A percentile compares a stretch with the other conserved stretches of the same genome.
phyloP scores from a whole-genome alignment of 2,113 vertebrate species.

The Jacana jacana region DNA sequence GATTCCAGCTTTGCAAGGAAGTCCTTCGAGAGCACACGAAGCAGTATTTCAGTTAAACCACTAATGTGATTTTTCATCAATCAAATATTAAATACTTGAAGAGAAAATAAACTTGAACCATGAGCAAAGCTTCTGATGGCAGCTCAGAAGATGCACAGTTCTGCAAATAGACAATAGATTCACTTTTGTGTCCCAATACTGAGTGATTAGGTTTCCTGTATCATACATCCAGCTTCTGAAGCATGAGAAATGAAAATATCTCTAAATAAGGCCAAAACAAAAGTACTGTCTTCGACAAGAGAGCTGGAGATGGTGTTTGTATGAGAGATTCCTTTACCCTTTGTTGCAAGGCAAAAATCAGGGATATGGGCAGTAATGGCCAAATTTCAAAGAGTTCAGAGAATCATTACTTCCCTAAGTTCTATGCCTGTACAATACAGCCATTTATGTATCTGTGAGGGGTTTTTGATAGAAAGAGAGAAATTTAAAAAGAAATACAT shows the following conservation, averaged over 20 bases:
- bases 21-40: background rate
- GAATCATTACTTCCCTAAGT: background rate
- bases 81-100: conserved; percentile 32
- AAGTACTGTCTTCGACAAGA: background rate
- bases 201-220: background rate
- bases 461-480: background rate
- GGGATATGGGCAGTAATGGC: background rate
- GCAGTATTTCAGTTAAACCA: conserved; percentile 30
- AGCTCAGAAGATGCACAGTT: conserved; percentile 13
- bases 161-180: background rate
- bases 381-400: background rate
- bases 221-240: background rate
- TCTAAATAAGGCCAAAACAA: background rate
- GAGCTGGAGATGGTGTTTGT: background rate
- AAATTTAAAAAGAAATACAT: background rate
- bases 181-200: background rate
- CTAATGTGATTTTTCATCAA: conserved; percentile 44
- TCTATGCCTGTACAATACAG: background rate
- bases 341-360: background rate
- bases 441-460: background rate
- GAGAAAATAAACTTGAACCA: conserved; percentile 12
- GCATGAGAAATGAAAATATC: conserved; percentile 19
- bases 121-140: background rate
- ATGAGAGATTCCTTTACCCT: background rate
- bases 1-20: conserved; percentile 17